Evolutionary conservation across 1,140 invertebrate genomes (phyloP).

Genomic region (Drosophila tsacasi): DNA sequence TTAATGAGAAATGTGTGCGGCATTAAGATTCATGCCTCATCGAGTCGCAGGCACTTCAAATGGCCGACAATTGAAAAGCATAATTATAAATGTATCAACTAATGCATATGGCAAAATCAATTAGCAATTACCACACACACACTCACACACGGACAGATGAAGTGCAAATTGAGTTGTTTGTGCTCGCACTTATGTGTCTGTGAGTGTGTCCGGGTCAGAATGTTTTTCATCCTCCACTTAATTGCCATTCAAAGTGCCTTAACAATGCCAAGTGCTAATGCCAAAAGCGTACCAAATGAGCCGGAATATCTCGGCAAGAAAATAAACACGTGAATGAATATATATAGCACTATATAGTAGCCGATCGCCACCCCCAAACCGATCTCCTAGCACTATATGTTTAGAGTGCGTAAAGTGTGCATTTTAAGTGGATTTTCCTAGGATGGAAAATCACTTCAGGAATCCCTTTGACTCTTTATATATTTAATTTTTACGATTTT

Average conservation of each 20-base stretch:
- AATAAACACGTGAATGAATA: slow-evolving; percentile 32
- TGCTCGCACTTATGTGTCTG: slow-evolving; percentile 5
- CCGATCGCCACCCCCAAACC: too few species aligned
- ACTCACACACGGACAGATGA: slow-evolving; percentile 37
- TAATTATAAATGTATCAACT: slow-evolving; percentile 80
- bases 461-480: too few species aligned
- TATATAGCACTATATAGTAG: too few species aligned
- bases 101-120: slow-evolving; percentile 79
- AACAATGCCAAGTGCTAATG: slow-evolving; percentile 68
- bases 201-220: slow-evolving; percentile 19
- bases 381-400: too few species aligned
- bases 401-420: slow-evolving; percentile 13
- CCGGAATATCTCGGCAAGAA: slow-evolving; percentile 33
- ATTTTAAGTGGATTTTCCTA: slow-evolving; percentile 1
- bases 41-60: slow-evolving; percentile 50
- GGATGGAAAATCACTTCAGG: background rate
- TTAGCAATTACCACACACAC: slow-evolving; percentile 60
- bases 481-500: background rate
- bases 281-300: slow-evolving; percentile 41
- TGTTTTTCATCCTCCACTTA: slow-evolving; percentile 67
- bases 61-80: slow-evolving; percentile 62
- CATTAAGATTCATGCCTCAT: slow-evolving; percentile 42
- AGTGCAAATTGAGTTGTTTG: slow-evolving; percentile 74
- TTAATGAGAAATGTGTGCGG: slow-evolving; percentile 53
- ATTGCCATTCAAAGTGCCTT: slow-evolving; percentile 69